phyloP scores from a whole-genome alignment of 2,113 vertebrate species.

The Vulpes vulpes region DNA sequence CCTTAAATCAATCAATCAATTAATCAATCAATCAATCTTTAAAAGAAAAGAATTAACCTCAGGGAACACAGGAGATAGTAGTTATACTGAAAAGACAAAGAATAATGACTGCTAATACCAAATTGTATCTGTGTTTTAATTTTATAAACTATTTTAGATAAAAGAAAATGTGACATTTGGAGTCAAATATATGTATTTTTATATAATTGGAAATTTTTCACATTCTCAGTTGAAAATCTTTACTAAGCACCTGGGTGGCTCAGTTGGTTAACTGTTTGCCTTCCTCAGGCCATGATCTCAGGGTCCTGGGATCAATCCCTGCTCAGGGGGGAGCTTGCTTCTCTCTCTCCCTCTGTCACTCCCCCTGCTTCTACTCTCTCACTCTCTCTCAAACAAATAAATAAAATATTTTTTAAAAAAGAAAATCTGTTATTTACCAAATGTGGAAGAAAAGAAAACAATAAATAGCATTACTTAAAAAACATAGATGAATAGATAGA shows the following conservation, averaged over 20 bases:
- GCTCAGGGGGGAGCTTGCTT: too few species aligned
- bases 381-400: too few species aligned
- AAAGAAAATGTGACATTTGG: neutral
- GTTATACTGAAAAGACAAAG: slow-evolving; percentile 5
- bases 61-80: neutral
- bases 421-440: neutral
- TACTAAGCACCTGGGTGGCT: too few species aligned
- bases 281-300: too few species aligned
- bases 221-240: neutral
- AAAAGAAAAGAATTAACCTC: slow-evolving; percentile 35
- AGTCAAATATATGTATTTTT: neutral
- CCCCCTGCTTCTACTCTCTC: too few species aligned
- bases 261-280: too few species aligned
- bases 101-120: neutral
- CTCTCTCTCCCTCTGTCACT: too few species aligned
- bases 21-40: rapidly evolving
- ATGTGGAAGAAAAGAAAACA: neutral
- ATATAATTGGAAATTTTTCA: neutral
- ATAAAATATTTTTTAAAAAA: too few species aligned
- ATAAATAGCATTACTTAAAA: neutral
- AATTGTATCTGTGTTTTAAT: slow-evolving; percentile 17
- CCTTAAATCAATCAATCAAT: neutral
- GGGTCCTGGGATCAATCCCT: too few species aligned
- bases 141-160: slow-evolving; percentile 45
- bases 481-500: neutral